Percentiles rank a stretch among this genome's conserved stretches.
These are phyloP conservation scores for Caenorhabditis inopinata DNA, from an alignment of 1,140 invertebrate genomes.

Conservation along the genomic window DNA sequence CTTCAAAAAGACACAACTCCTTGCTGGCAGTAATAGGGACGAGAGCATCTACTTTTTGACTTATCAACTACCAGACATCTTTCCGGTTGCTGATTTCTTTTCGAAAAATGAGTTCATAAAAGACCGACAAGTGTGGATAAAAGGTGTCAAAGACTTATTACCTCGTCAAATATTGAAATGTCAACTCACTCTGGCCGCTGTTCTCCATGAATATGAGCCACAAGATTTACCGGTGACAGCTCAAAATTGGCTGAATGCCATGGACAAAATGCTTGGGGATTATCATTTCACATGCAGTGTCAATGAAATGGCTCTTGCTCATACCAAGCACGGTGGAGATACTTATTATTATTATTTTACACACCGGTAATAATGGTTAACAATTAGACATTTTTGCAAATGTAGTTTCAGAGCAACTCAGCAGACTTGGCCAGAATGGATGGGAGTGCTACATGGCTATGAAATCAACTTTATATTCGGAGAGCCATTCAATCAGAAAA, in stretches of 20 bases:
- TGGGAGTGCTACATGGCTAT: slow-evolving; percentile 89
- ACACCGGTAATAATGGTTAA: slow-evolving; percentile 71
- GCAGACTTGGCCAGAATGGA: slow-evolving; percentile 91
- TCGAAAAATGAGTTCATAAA: slow-evolving; percentile 62
- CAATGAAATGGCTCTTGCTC: slow-evolving; percentile 76
- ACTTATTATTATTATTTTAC: slow-evolving; percentile 80
- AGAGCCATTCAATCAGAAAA: slow-evolving; percentile 77
- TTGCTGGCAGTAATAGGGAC: slow-evolving; percentile 81
- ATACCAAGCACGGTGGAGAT: slow-evolving; percentile 61
- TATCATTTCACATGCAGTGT: slow-evolving; percentile 93
- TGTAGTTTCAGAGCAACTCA: slow-evolving; percentile 57
- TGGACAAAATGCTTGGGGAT: slow-evolving; percentile 77
- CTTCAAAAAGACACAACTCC: slow-evolving; percentile 88
- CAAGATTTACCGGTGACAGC: slow-evolving; percentile 50
- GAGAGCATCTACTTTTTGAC: slow-evolving; percentile 66
- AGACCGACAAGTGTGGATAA: slow-evolving; percentile 59
- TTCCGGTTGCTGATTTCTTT: slow-evolving; percentile 64
- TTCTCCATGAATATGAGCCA: slow-evolving; percentile 63
- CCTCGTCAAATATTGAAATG: slow-evolving; percentile 65
- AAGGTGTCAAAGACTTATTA: slow-evolving; percentile 58
- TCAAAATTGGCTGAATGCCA: slow-evolving; percentile 54
- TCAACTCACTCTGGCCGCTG: slow-evolving; percentile 56
- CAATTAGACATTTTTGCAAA: neutral
- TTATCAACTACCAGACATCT: slow-evolving; percentile 63
- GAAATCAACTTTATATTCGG: slow-evolving; percentile 93